Conservation (phyloP, 2,797 vertebrate species). For the Myotis planiceps region DNA sequence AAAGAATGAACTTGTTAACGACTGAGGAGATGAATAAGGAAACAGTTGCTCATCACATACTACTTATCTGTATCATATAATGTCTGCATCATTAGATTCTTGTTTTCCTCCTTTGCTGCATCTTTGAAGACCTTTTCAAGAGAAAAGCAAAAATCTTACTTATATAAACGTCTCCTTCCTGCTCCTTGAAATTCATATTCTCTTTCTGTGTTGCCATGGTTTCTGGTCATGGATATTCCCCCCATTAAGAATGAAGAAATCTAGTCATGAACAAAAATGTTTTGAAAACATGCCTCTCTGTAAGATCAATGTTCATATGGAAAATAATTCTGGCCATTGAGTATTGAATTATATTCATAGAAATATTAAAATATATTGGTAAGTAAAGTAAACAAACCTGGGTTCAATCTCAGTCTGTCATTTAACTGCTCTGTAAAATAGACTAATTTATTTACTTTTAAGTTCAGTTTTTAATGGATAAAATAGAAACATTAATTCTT, state of each 20-base stretch:
- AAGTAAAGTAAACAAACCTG: neutral
- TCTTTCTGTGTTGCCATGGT: constrained; percentile 65
- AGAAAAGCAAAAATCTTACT: constrained; percentile 30
- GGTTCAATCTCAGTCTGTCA: neutral
- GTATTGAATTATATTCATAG: constrained; percentile 18
- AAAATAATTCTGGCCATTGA: neutral
- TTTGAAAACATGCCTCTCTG: neutral
- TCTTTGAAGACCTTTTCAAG: neutral
- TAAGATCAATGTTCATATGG: neutral
- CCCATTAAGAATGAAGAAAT: constrained; percentile 7
- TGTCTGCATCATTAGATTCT: neutral
- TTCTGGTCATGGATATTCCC: constrained; percentile 59
- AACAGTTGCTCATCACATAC: neutral
- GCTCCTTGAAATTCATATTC: constrained; percentile 56
- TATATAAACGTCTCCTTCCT: constrained; percentile 44
- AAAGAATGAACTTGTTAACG: neutral
- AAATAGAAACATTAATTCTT: neutral
- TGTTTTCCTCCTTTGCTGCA: constrained; percentile 3
- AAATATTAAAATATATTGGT: constrained; percentile 30
- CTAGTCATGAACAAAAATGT: constrained; percentile 37
- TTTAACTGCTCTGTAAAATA: neutral
- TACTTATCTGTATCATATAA: neutral
- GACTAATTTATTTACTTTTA: neutral
- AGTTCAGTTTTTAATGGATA: neutral
- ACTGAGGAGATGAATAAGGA: neutral